Base-by-base conservation (phyloP, 1,140 invertebrate species). In the Hermetia illucens region DNA sequence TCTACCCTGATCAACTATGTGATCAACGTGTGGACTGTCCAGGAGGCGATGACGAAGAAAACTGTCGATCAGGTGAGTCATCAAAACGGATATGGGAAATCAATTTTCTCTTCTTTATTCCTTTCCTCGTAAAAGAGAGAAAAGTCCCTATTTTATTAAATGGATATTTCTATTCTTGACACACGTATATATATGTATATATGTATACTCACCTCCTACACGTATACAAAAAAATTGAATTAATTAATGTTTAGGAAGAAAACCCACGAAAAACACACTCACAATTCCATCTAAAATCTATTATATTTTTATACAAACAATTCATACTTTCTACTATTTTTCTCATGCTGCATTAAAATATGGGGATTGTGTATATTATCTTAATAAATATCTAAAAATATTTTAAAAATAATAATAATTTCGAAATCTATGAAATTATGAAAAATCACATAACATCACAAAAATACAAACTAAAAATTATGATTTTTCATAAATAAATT, bases 341-440 rank as follows among this genome's bases (percentile, higher is more conserved):
- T n/a, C n/a, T n/a, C n/a, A n/a, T n/a, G n/a, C n/a, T 5, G 17
- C 21, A 10, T 34, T 43, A 40, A 41, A 21, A 30, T 42, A 77
- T 58, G 66, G 66, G 34, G 79, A 77, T 56, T 84, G 89, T 55
- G 85, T 88, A 66, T 50, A 63, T 39, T 55, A 68, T 39, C 80
- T 77, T 52, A 53, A 69, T 61, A 50, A 51, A 50, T n/a, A n/a
- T n/a, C n/a, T n/a, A n/a, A n/a, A n/a, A 57, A 56, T 60, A 50
- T 55, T 52, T 59, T 32, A 25, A 19, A 25, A 17, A 12, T 18
- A 5, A 18, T n/a, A n/a, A n/a, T n/a, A n/a, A n/a, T 25, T 8
- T 25, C n/a, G 8, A 8, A 25, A 25, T 8, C n/a, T 25, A 8
- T 25, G 24, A 25, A 25, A 8, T n/a, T n/a, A 8, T 25, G 24